Evolutionary conservation across 2,797 vertebrate species (phyloP).

Genomic region (Novumbra hubbsi): DNA sequence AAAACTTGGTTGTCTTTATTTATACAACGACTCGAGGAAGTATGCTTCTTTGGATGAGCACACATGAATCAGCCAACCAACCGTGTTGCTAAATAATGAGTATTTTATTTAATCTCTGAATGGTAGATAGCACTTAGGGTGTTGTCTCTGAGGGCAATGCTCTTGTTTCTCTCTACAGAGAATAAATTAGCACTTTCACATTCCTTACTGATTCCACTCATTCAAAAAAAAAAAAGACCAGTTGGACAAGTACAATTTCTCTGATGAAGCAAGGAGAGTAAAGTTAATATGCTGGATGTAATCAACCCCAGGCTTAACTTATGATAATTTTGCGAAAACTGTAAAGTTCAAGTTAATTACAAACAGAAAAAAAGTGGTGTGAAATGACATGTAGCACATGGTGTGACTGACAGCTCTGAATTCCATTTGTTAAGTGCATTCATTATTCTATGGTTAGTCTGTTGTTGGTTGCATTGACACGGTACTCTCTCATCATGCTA

Average conservation of each 20-base stretch:
- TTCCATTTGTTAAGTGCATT: background rate
- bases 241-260: conserved; percentile 39
- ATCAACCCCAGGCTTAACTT: conserved; percentile 22
- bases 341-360: background rate
- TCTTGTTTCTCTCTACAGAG: conserved; percentile 20
- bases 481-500: background rate
- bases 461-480: background rate
- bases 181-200: conserved; percentile 37
- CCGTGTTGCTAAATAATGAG: conserved; percentile 39
- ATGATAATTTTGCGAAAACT: background rate
- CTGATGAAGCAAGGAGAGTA: conserved; percentile 39
- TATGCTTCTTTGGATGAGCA: conserved; percentile 42
- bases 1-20: conserved; percentile 26
- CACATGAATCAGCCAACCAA: conserved; percentile 35
- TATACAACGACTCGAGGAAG: conserved; percentile 18
- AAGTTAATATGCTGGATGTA: conserved; percentile 27
- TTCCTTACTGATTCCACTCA: background rate
- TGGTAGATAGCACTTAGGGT: conserved; percentile 40
- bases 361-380: conserved; percentile 1
- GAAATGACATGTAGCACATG: background rate
- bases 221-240: conserved; percentile 29
- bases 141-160: background rate
- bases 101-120: conserved; percentile 31
- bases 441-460: conserved; percentile 8
- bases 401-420: background rate